Evolutionary conservation across 2,113 vertebrate species (phyloP).

Genomic region (Plectropomus leopardus): DNA sequence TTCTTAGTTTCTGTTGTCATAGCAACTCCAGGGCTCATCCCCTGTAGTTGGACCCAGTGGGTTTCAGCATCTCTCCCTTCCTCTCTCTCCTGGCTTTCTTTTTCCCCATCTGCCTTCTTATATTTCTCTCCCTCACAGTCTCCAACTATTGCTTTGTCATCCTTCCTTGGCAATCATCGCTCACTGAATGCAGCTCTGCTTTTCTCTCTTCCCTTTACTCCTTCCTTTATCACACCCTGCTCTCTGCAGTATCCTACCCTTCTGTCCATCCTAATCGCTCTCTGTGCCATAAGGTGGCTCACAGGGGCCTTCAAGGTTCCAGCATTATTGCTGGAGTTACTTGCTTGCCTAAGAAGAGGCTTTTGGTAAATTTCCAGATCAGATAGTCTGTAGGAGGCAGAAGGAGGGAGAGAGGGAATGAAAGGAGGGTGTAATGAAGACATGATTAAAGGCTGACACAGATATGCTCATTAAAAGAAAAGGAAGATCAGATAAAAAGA

Average conservation of each 20-base stretch:
- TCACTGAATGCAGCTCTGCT: not conserved
- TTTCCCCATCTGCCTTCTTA: not conserved
- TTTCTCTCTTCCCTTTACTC: not conserved
- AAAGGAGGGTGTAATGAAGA: conserved; percentile 22
- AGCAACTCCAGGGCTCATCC: conserved; percentile 61
- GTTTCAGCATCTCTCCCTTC: conserved; percentile 7
- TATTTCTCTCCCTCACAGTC: conserved; percentile 20
- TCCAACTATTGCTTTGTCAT: conserved; percentile 28
- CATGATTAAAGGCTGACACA: conserved; percentile 43
- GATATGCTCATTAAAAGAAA: conserved; percentile 5
- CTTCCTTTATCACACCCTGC: conserved; percentile 14
- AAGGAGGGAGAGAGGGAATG: conserved; percentile 7
- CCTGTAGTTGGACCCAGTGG: conserved; percentile 31
- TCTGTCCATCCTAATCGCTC: conserved; percentile 42
- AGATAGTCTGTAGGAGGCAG: conserved; percentile 41
- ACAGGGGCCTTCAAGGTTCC: conserved; percentile 52
- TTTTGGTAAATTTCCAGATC: conserved; percentile 59
- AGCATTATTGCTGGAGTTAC: conserved; percentile 49
- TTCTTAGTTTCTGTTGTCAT: conserved; percentile 71
- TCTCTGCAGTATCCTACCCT: conserved; percentile 41
- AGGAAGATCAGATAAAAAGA: conserved; percentile 23
- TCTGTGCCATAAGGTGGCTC: conserved; percentile 59
- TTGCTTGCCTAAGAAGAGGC: conserved; percentile 40
- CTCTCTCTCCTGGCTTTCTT: conserved; percentile 8
- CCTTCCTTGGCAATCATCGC: not conserved